These are phyloP conservation scores for Eupithecia inturbata DNA, from an alignment of 2,888 invertebrate genomes.

Conservation along the genomic window DNA sequence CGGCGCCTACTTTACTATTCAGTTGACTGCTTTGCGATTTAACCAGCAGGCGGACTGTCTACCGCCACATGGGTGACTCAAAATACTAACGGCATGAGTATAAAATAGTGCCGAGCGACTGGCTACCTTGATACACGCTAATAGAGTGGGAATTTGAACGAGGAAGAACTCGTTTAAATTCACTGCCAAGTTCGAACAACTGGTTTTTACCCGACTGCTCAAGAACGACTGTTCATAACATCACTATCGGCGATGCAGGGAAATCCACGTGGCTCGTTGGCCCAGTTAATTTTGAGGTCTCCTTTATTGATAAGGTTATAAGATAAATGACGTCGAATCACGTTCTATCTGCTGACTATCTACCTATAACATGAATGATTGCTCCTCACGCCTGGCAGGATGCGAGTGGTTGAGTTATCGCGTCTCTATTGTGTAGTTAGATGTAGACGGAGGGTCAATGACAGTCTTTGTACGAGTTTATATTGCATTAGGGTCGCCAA, in stretches of 20 bases:
- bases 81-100: constrained; percentile 58
- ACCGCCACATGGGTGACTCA: constrained; percentile 58
- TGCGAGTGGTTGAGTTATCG: constrained; percentile 70
- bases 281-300: constrained; percentile 54
- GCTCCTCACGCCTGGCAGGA: constrained; percentile 61
- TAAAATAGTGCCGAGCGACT: constrained; percentile 36
- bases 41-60: constrained; percentile 66
- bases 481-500: constrained; percentile 33
- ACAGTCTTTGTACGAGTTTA: constrained; percentile 58
- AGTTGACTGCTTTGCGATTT: constrained; percentile 66
- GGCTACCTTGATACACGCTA: constrained; percentile 41
- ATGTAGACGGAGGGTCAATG: constrained; percentile 64
- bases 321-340: constrained; percentile 28
- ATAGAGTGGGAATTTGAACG: constrained; percentile 47
- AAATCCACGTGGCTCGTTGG: constrained; percentile 67
- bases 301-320: constrained; percentile 44
- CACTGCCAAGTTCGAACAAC: constrained; percentile 80
- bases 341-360: constrained; percentile 49
- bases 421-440: constrained; percentile 53
- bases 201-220: constrained; percentile 57
- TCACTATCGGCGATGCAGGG: constrained; percentile 59
- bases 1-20: constrained; percentile 72
- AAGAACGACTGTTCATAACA: constrained; percentile 29
- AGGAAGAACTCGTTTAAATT: constrained; percentile 52
- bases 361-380: constrained; percentile 53